Evolutionary conservation across 2,888 invertebrate genomes (phyloP).

Genomic region (Thereva nobilitata): DNA sequence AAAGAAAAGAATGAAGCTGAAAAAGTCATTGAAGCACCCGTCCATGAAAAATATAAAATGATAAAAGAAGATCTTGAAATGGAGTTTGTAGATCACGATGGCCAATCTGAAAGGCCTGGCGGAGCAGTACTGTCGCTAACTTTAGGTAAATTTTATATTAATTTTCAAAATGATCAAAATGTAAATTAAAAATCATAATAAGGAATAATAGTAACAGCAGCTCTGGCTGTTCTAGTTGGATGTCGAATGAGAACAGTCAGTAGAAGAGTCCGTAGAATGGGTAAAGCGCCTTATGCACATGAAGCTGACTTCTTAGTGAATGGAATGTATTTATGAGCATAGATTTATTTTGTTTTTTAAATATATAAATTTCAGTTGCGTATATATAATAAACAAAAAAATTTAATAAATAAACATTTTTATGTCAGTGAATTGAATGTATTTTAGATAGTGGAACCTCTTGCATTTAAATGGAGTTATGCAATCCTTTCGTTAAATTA

Average conservation of each 20-base stretch:
- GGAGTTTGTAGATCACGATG: conserved; percentile 64
- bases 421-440: too few species aligned
- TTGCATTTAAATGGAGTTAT: too few species aligned
- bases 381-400: too few species aligned
- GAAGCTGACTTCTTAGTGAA: conserved; percentile 97
- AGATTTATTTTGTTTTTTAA: not conserved
- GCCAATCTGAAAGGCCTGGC: conserved; percentile 71
- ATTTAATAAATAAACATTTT: too few species aligned
- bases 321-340: conserved; percentile 89
- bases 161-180: not conserved
- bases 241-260: conserved; percentile 79
- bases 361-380: too few species aligned
- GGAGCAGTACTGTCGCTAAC: conserved; percentile 81
- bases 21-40: conserved; percentile 46
- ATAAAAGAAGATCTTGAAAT: conserved; percentile 56
- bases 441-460: too few species aligned
- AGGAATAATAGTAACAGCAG: conserved; percentile 79
- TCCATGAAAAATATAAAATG: conserved; percentile 56
- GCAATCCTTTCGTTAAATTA: too few species aligned
- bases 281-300: conserved; percentile 81
- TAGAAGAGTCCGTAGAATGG: conserved; percentile 74
- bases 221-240: conserved; percentile 78
- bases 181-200: conserved; percentile 37
- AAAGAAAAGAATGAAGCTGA: conserved; percentile 37
- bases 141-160: conserved; percentile 62